A percentile compares a stretch with the other conserved stretches of the same genome.
Evolutionary conservation across 2,888 invertebrate species (phyloP).

Genomic region (Gisinianus flammeolus): DNA sequence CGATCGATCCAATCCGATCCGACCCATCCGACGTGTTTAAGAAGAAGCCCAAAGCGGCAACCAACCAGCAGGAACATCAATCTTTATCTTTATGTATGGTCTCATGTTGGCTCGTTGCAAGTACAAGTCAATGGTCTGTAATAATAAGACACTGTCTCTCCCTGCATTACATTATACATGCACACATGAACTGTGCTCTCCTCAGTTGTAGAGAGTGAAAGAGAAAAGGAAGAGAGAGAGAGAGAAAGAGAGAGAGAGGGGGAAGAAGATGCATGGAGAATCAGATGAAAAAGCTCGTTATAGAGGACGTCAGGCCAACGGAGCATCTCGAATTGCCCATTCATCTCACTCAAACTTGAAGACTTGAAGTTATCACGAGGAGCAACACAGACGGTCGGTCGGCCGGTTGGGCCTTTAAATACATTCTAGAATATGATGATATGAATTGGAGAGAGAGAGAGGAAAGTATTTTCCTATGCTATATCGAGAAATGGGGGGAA

Average conservation of each 20-base stretch:
- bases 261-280: constrained; percentile 15
- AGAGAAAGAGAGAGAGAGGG: neutral
- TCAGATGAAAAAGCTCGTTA: constrained; percentile 35
- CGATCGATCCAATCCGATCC: neutral
- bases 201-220: neutral
- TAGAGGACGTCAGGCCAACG: constrained; percentile 17
- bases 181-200: neutral
- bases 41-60: constrained; percentile 25
- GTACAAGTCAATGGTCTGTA: too few relatives aligned
- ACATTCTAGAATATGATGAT: constrained; percentile 10
- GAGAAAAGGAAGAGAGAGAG: neutral
- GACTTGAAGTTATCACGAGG: constrained; percentile 43
- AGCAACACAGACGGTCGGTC: constrained; percentile 17
- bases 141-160: neutral
- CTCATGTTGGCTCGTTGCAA: neutral
- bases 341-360: constrained; percentile 46
- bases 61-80: constrained; percentile 26
- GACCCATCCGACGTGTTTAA: constrained; percentile 2
- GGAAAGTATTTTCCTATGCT: neutral
- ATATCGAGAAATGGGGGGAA: too few relatives aligned
- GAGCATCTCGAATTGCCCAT: constrained; percentile 43
- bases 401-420: neutral
- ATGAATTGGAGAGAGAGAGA: neutral
- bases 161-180: neutral
- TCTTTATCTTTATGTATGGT: constrained; percentile 30